Base-by-base conservation (phyloP, 1,140 invertebrate species). In the Pogonognathellus flavescens region DNA sequence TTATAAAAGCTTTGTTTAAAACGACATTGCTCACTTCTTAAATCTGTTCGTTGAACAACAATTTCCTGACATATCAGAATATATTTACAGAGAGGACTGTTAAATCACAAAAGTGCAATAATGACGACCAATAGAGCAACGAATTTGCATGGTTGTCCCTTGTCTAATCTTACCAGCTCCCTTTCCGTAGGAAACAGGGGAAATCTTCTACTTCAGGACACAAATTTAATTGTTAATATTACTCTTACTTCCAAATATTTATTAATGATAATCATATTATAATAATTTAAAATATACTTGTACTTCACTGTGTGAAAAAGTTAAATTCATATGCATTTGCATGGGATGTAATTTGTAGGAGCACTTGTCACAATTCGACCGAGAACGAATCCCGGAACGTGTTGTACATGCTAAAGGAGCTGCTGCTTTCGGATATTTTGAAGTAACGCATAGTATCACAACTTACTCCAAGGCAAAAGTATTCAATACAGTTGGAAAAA, bases 351-450 rank as follows among this genome's bases (percentile, higher is more conserved):
- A 41, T 76, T 76, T 20, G 10, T 18, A 76, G 70, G 70, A 99
- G 90, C 95, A 98, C 89, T 92, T 98, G 88, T 94, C 95, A 0
- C 96, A 97, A 90, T 97, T 99, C 88, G 94, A 95, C 87, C 91
- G 96, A 18, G 97, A 99, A 91, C 93, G 98, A 83, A 99, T 99
- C 89, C 98, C 98, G 0, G 98, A 99, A 91, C 93, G 98, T 89
- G 98, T 99, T 0, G 98, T 99, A 0, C 98, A 99, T 91, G 98
- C 98, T 0, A 99, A 99, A 91, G 98, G 98, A 89, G 96, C 52
- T n/a, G 87, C 84, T n/a, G 87, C 87, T 25, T 86, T 86, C 84
- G 88, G 88, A 0, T 41, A 82, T 25, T 87, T 88, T 55, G 86
- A 85, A 81, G 86, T 88, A 2, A 88, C 88, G 0, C 80, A 84